A percentile compares a stretch with the other conserved stretches of the same genome.
phyloP scores from a whole-genome alignment of 2,888 invertebrate genomes.

The Microctonus brassicae region DNA sequence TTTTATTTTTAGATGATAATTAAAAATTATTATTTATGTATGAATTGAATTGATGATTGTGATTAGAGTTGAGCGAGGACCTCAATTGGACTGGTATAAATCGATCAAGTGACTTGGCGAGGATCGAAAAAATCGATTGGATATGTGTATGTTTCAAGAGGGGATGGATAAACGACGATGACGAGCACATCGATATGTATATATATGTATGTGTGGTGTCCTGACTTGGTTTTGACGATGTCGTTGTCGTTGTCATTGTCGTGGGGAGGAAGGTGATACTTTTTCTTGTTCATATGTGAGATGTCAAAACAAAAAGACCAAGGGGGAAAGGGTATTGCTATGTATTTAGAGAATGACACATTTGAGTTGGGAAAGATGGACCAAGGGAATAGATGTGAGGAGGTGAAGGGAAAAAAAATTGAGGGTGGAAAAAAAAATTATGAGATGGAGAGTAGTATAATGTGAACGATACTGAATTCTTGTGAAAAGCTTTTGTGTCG shows the following conservation, averaged over 20 bases:
- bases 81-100: slow-evolving; percentile 24
- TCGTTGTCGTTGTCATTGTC: background rate
- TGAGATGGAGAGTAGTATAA: background rate
- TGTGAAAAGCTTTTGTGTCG: background rate
- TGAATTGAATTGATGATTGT: too few relatives aligned
- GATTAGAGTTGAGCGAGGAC: background rate
- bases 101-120: slow-evolving; percentile 22
- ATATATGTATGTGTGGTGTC: background rate
- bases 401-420: background rate
- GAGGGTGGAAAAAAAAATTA: background rate
- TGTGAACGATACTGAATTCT: background rate
- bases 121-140: slow-evolving; percentile 37
- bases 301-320: background rate
- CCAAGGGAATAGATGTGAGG: background rate
- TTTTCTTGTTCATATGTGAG: background rate
- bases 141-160: slow-evolving; percentile 22
- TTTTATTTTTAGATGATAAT: too few relatives aligned
- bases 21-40: too few relatives aligned
- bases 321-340: background rate
- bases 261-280: background rate
- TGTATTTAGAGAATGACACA: background rate
- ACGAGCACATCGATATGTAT: background rate
- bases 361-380: background rate
- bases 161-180: background rate
- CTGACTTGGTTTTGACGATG: background rate